phyloP scores from a whole-genome alignment of 2,888 invertebrate genomes.

The Microctonus brassicae region DNA sequence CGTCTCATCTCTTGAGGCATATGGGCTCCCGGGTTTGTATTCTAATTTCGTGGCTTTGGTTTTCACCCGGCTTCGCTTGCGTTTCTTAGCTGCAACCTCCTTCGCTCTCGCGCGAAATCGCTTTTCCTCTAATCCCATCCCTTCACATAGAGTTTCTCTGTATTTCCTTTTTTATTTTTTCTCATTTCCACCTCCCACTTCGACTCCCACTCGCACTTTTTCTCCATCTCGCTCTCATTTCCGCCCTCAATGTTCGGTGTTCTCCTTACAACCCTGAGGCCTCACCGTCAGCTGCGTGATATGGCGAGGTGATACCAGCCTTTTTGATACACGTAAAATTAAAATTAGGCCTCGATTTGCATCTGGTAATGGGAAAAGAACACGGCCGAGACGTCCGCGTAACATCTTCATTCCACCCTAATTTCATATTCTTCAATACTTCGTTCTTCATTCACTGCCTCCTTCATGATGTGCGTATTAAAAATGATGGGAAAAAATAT shows the following conservation, averaged over 20 bases:
- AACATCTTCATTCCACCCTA: background rate
- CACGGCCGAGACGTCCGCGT: conserved; percentile 44
- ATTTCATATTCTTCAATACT: conserved; percentile 6
- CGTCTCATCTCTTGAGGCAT: conserved; percentile 49
- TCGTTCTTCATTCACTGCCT: background rate
- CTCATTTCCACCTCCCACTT: conserved; percentile 28
- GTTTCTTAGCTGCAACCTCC: conserved; percentile 59
- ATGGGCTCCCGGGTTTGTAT: conserved; percentile 62
- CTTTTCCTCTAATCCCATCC: conserved; percentile 64
- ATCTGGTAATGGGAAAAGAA: conserved; percentile 74
- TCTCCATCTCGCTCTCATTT: conserved; percentile 49
- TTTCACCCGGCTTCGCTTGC: conserved; percentile 49
- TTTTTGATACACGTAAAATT: conserved; percentile 76
- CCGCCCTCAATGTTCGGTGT: conserved; percentile 20
- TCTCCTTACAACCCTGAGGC: conserved; percentile 20
- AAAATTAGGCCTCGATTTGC: conserved; percentile 75
- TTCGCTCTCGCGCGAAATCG: conserved; percentile 57
- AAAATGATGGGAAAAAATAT: background rate
- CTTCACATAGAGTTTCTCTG: conserved; percentile 40
- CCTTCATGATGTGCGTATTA: conserved; percentile 10
- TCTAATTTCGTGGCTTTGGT: conserved; percentile 66
- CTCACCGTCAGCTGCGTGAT: conserved; percentile 72
- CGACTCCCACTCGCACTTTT: conserved; percentile 27
- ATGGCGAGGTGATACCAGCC: conserved; percentile 55
- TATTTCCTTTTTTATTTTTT: conserved; percentile 2